Evolutionary conservation across 2,888 invertebrate species (phyloP), one percentile per base, ranked within the genome.

Genomic region (Hirtodrosophila trivittata): DNA sequence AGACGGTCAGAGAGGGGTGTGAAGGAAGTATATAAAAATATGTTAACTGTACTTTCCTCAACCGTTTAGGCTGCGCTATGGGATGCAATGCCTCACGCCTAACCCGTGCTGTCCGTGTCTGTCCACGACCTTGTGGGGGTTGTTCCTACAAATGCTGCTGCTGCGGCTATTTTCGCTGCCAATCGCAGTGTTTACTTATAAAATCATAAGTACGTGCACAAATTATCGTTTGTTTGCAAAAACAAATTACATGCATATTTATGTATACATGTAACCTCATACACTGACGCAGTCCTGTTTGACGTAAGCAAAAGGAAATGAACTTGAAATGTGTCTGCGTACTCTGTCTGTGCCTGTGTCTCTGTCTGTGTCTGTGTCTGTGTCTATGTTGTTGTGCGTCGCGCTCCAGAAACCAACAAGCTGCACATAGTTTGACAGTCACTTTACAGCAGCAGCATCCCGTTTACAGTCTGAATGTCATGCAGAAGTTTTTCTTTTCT

Each of bases 201-300:
- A 75, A 68, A 80, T 80, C 68, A 80, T 68, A 46, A 54, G 28
- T 28, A 54, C 32, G 47, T 49, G 57, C 62, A 64, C 56, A 60
- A 60, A 43, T 51, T 60, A 33, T 50, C 35, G 57, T 39, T 54
- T 55, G 21, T 65, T 66, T 65, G 39, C 60, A 69, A 74, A 32
- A 35, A 14, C 12, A 63, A 63, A 56, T 54, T 35, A n/a, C 14
- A 26, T 35, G 26, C 16, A 10, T 3, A 14, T 9, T 38, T 12
- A 35, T 56, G 9, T 7, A 41, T 10, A 38, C 3, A n/a, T n/a
- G 18, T 26, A 35, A 21, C 18, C 18, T 21, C 9, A n/a, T 43
- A 18, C 6, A 38, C 9, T 6, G 6, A 25, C 8, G 21, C 33
- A 7, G 16, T 37, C 18, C 10, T 51, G 42, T 56, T 78, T 86